Evolutionary conservation across 2,888 invertebrate genomes (phyloP), one percentile per base, ranked within the genome.

Genomic region (Autographa gamma): DNA sequence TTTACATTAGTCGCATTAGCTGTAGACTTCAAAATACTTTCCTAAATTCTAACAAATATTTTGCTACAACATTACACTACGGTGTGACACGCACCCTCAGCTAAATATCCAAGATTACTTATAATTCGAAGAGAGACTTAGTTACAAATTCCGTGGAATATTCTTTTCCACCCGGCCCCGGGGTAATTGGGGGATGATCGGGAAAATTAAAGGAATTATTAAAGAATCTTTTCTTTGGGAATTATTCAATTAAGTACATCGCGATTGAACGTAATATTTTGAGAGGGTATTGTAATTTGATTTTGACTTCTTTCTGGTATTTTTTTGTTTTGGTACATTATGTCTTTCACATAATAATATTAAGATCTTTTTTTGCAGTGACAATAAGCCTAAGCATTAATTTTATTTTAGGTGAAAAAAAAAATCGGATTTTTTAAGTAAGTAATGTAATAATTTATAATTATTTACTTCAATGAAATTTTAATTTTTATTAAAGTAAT

Each of bases 211-310:
- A 59, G 66, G 74, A 73, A 80, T 82, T 78, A 76, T 82, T 70
- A 73, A 56, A 71, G 62, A 72, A 76, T n/a, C n/a, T n/a, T n/a
- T n/a, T n/a, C 79, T 78, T 60, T 8, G 18, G 38, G 68, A 66
- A 80, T 80, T 80, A 80, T 82, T 76, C 78, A 82, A 81, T 81
- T 81, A 81, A 69, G 68, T 75, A 71, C 71, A 75, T 69, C 56
- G 68, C 64, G 62, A 80, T 74, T 70, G 61, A 60, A 72, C 52
- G 59, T 69, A 67, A 65, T 9, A 11, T 60, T 65, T 66, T 59
- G 41, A 31, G 13, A 56, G 38, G 18, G 19, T 61, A 67, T 71
- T 56, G 19, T 19, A 63, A 25, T 61, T 19, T 66, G 48, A 34
- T n/a, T 25, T 60, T 31, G 1, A 13, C 16, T 43, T 48, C 16